Percentiles rank a stretch among this genome's conserved stretches.
These are phyloP conservation scores for Acronicta psi DNA, from an alignment of 2,888 invertebrate genomes.

Conservation along the genomic window DNA sequence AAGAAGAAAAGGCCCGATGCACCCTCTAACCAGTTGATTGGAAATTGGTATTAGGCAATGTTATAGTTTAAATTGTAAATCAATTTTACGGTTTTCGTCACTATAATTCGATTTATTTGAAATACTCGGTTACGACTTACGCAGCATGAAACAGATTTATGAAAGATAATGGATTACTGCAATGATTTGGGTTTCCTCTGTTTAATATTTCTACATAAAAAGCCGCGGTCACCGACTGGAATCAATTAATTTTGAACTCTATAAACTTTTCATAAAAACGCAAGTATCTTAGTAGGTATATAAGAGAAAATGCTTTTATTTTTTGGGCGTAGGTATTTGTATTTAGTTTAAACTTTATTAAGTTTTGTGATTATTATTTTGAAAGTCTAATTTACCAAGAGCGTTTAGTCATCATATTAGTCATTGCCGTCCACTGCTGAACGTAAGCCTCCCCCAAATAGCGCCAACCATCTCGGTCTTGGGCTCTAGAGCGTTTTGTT, in stretches of 20 bases:
- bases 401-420: too few relatives aligned
- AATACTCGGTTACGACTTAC: conserved; percentile 50
- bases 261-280: background rate
- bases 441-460: too few relatives aligned
- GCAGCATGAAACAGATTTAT: conserved; percentile 61
- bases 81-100: conserved; percentile 64
- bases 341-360: too few relatives aligned
- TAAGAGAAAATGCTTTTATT: too few relatives aligned
- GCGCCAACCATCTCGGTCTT: too few relatives aligned
- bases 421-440: too few relatives aligned
- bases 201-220: conserved; percentile 52
- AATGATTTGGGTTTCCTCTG: conserved; percentile 50
- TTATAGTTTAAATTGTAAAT: conserved; percentile 42
- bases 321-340: too few relatives aligned
- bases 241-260: conserved; percentile 18
- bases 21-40: background rate
- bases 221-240: conserved; percentile 30
- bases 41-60: conserved; percentile 13
- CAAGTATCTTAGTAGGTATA: too few relatives aligned
- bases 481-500: too few relatives aligned
- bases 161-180: conserved; percentile 54
- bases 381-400: too few relatives aligned
- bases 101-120: conserved; percentile 53
- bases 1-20: background rate
- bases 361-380: too few relatives aligned